Base-by-base conservation (phyloP, 2,113 vertebrate genomes). In the Rostratula benghalensis region DNA sequence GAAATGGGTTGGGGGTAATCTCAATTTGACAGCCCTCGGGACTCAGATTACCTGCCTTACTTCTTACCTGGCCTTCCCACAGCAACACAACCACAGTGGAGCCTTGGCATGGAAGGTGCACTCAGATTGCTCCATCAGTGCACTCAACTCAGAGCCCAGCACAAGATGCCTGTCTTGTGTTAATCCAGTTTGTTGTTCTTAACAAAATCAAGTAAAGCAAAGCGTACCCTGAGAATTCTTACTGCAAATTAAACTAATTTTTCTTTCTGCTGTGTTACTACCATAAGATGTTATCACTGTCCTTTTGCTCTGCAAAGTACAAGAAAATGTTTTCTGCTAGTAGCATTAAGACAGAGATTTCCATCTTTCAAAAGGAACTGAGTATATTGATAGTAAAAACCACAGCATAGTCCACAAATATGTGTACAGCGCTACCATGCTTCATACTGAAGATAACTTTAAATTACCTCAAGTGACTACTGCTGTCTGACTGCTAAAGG, bases 71-170 rank as follows among this genome's bases (percentile, higher is more conserved):
- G 18, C 48, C 33, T 81, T 85, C 33, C 74, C 64, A 31, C 0
- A 1, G 67, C 48, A 69, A 28, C 14, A 25, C 14, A 48, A 25
- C 30, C n/a, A 0, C 0, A 0, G 31, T 3, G 48, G 31, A 83
- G 37, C 50, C 11, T 21, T n/a, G 46, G 45, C 37, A 28, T 2
- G 17, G 50, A 31, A 50, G 13, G 48, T 7, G 9, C 6, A 7
- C 70, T 73, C 35, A 3, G 45, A 3, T 6, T 18, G 37, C 51
- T 84, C 2, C 1, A 4, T 1, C 6, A 2, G 2, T 3, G 17
- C 67, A 19, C 1, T 0, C 23, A 39, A 16, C 25, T 64, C 13
- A 16, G 45, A 61, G 71, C 18, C 46, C 19, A 61, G 35, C 24
- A 7, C 24, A 46, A 43, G 5, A 17, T 27, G 53, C 10, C 35